Conservation (phyloP, 2,113 vertebrate genomes). For the Axis porcinus region DNA sequence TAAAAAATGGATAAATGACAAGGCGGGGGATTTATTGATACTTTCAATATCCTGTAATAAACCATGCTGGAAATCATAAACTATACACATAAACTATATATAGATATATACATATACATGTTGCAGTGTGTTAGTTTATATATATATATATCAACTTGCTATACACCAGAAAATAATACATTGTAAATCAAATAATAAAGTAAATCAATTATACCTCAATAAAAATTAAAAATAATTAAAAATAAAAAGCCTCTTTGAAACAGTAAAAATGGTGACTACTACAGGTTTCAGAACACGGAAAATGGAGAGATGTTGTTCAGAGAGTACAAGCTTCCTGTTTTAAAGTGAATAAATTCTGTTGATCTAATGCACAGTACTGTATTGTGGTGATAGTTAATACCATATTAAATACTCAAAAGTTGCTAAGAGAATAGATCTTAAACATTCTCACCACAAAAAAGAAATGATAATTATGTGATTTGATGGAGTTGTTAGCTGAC, state of each 20-base stretch:
- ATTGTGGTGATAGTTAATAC: background rate
- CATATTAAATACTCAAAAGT: background rate
- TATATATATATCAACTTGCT: background rate
- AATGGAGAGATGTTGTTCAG: background rate
- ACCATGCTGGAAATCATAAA: background rate
- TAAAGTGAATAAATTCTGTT: background rate
- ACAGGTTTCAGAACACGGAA: background rate
- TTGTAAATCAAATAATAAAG: background rate
- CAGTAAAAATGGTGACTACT: background rate
- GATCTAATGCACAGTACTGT: background rate
- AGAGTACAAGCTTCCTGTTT: background rate
- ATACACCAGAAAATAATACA: background rate
- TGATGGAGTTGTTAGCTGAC: background rate
- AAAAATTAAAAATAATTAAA: background rate
- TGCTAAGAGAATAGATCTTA: background rate
- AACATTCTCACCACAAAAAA: background rate
- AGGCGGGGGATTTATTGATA: background rate
- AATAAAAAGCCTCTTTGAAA: background rate
- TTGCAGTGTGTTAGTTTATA: background rate
- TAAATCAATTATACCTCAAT: background rate
- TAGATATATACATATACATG: background rate
- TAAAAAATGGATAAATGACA: background rate
- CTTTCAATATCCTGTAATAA: background rate
- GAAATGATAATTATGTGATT: background rate
- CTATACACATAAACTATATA: background rate